A percentile compares a stretch with the other conserved stretches of the same genome.
Conservation (phyloP, 2,113 vertebrate species). For the Eurystomus gularis region DNA sequence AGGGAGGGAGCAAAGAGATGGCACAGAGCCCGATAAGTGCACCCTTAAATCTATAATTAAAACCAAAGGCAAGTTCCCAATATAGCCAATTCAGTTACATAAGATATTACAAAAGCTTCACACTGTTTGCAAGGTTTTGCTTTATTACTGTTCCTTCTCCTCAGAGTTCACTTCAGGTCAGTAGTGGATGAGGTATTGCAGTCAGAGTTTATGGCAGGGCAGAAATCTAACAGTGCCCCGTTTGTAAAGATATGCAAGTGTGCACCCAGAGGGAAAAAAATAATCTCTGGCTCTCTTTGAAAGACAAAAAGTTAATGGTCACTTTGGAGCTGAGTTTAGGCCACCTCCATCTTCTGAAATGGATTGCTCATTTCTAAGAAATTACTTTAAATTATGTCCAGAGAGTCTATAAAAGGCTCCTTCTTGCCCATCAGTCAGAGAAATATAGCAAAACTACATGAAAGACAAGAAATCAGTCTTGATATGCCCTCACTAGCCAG, state of each 20-base stretch:
- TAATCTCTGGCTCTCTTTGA: constrained; percentile 47
- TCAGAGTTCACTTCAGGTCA: constrained; percentile 60
- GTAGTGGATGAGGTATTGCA: constrained; percentile 8
- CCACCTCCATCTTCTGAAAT: neutral
- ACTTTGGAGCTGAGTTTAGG: neutral
- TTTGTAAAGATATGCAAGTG: constrained; percentile 47
- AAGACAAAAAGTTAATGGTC: constrained; percentile 48
- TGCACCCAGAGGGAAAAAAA: constrained; percentile 49
- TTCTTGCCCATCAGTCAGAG: neutral
- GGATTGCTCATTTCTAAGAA: neutral
- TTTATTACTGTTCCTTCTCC: constrained; percentile 53
- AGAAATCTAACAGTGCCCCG: constrained; percentile 40
- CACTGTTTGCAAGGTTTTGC: constrained; percentile 36
- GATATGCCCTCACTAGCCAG: neutral
- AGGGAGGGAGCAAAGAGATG: constrained; percentile 50
- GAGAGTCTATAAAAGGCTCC: neutral
- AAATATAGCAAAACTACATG: neutral
- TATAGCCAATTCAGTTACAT: constrained; percentile 56
- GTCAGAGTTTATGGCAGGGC: constrained; percentile 48
- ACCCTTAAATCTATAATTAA: constrained; percentile 64
- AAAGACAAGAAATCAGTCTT: neutral
- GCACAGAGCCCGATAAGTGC: constrained; percentile 40
- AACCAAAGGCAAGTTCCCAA: constrained; percentile 57
- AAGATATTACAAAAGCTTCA: constrained; percentile 56
- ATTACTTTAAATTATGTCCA: neutral